phyloP scores from a whole-genome alignment of 2,113 vertebrate genomes.

The Chascanopsetta lugubris region DNA sequence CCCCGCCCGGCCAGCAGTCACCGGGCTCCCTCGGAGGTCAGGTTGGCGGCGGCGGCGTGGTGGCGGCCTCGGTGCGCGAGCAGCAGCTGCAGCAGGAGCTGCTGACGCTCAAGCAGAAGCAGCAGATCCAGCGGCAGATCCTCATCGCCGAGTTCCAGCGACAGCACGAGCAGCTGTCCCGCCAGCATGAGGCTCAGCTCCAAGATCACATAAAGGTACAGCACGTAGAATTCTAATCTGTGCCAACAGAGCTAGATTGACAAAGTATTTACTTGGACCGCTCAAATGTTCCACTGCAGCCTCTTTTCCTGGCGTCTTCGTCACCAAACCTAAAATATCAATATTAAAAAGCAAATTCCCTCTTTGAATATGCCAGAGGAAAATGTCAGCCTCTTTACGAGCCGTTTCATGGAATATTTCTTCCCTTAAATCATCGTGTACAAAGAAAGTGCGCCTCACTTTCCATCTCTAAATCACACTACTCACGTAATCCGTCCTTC shows the following conservation, averaged over 20 bases:
- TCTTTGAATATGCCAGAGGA: neutral
- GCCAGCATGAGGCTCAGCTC: conserved; percentile 96
- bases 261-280: too few relatives aligned
- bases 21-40: conserved; percentile 19
- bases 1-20: conserved; percentile 68
- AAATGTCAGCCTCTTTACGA: neutral
- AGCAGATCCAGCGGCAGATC: conserved; percentile 97
- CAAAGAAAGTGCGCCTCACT: neutral
- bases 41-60: conserved; percentile 50
- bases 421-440: neutral
- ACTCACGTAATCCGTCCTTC: neutral
- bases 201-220: conserved; percentile 95
- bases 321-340: neutral
- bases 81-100: conserved; percentile 98
- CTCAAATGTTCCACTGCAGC: neutral
- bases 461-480: neutral
- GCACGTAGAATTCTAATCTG: neutral
- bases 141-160: conserved; percentile 98
- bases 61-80: conserved; percentile 80
- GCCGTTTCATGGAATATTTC: neutral
- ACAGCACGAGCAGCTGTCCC: conserved; percentile 96
- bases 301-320: neutral
- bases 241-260: neutral
- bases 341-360: neutral
- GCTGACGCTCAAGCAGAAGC: conserved; percentile 94